These are phyloP conservation scores for Lacerta bilineata DNA, from an alignment of 2,797 vertebrate species.

Conservation along the genomic window DNA sequence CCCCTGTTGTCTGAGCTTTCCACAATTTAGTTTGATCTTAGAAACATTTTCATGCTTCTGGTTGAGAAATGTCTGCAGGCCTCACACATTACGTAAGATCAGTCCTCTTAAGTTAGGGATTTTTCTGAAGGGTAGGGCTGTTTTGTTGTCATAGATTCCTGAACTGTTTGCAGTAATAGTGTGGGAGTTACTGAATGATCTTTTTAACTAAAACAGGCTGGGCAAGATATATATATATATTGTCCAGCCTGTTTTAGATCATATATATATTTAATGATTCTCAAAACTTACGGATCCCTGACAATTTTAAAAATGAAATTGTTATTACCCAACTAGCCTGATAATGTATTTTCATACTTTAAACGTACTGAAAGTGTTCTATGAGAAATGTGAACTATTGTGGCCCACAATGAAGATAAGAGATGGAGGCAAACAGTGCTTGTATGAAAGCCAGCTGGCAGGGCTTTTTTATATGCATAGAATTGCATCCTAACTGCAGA, in stretches of 20 bases:
- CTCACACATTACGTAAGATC: constrained; percentile 9
- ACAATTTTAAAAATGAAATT: not conserved
- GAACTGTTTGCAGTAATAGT: not conserved
- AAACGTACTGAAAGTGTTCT: not conserved
- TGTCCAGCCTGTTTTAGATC: no score
- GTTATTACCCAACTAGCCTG: not conserved
- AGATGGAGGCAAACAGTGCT: not conserved
- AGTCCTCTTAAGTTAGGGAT: constrained; percentile 17
- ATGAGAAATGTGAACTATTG: not conserved
- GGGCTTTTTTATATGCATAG: not conserved
- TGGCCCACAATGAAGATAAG: not conserved
- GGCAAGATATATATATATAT: not conserved
- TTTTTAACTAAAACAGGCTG: constrained; percentile 23
- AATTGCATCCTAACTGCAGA: not conserved
- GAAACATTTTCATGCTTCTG: constrained; percentile 14
- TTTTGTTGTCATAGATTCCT: constrained; percentile 35
- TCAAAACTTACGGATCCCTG: not conserved
- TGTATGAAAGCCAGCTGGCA: not conserved
- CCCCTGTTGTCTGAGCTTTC: not conserved
- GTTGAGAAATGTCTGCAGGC: constrained; percentile 2
- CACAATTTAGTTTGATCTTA: accelerated
- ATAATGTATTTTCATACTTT: not conserved
- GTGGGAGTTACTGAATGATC: constrained; percentile 9
- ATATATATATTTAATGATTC: not conserved
- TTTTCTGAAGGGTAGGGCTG: constrained; percentile 35